These are phyloP conservation scores for Trissonchulus sp. DNA, from an alignment of 2,888 invertebrate genomes.

Conservation along the genomic window DNA sequence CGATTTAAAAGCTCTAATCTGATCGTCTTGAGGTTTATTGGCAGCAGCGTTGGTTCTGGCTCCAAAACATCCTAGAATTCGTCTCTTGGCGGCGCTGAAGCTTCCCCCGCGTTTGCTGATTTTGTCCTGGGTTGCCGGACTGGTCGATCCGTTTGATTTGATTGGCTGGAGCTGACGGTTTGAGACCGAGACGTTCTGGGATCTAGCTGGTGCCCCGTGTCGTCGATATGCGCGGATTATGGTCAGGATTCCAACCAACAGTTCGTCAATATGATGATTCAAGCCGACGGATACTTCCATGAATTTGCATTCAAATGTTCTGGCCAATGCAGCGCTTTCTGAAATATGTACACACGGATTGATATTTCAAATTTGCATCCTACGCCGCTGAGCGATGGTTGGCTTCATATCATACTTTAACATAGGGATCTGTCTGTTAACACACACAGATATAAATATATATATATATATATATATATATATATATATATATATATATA, in stretches of 20 bases:
- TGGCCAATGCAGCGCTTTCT: slow-evolving; percentile 18
- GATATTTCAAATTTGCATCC: background rate
- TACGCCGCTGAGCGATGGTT: too few relatives aligned
- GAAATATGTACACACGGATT: slow-evolving; percentile 13
- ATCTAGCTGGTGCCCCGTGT: background rate
- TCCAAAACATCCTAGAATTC: background rate
- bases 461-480: too few relatives aligned
- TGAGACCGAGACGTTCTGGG: background rate
- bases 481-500: too few relatives aligned
- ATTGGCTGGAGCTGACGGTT: too few relatives aligned
- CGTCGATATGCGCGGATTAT: background rate
- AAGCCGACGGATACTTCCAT: slow-evolving; percentile 15
- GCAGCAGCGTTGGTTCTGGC: background rate
- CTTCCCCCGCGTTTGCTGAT: background rate
- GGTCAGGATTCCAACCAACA: slow-evolving; percentile 16
- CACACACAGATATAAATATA: too few relatives aligned
- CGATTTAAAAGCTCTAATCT: too few relatives aligned
- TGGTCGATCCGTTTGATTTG: background rate
- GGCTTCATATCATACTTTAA: too few relatives aligned
- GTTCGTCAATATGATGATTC: slow-evolving; percentile 24
- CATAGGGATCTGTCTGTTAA: too few relatives aligned
- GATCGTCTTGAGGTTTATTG: background rate
- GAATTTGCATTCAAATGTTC: slow-evolving; percentile 12
- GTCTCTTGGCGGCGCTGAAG: background rate
- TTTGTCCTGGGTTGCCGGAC: background rate